Base-by-base conservation (phyloP, 2,797 vertebrate species). In the Neopelma chrysocephalum region DNA sequence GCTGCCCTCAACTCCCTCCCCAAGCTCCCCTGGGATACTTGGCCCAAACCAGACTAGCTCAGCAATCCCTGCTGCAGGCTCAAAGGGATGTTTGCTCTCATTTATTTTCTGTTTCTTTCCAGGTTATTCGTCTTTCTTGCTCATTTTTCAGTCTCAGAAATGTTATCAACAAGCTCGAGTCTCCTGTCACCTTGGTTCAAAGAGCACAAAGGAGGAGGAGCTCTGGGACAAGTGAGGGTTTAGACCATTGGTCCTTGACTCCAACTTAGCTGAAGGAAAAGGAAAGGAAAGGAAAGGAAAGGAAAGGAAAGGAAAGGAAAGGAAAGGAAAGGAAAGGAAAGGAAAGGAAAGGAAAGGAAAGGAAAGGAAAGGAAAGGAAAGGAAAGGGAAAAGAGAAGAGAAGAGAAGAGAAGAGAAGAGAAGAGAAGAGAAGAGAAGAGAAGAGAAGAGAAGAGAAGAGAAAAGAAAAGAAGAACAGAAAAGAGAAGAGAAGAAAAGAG, bases 171-270 rank as follows among this genome's bases (percentile, higher is more conserved):
- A 40, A 70, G 26, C 36, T 32, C 26, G 18, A 84, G n/a, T 61
- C 17, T 32, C 15, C 26, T 36, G 0, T 8, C 17, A 10, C 0
- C 0, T 12, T 32, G 60, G 18, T 34, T 84, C 15, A 51, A 85
- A 68, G 25, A 60, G 26, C 45, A 82, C 14, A 51, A 85, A 70
- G 40, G 51, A 65, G 54, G 7, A 86, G 21, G 38, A 82, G 27
- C 50, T 53, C 42, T 21, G 25, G 27, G 27, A 60, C 17, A 40
- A 36, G 15, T 34, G 17, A 71, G 27, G 29, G 25, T 32, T 89
- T 79, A 79, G 25, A 40, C 10, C 12, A 11, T 77, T 82, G 51
- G 26, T 36, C 32, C 21, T 7, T 8, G 4, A 45, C 38, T 71
- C 38, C 26, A 57, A 26, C 15, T 32, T 36, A 12, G 12, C n/a